Base-by-base conservation (phyloP, 2,888 invertebrate species). In the Campoplex capitator region DNA sequence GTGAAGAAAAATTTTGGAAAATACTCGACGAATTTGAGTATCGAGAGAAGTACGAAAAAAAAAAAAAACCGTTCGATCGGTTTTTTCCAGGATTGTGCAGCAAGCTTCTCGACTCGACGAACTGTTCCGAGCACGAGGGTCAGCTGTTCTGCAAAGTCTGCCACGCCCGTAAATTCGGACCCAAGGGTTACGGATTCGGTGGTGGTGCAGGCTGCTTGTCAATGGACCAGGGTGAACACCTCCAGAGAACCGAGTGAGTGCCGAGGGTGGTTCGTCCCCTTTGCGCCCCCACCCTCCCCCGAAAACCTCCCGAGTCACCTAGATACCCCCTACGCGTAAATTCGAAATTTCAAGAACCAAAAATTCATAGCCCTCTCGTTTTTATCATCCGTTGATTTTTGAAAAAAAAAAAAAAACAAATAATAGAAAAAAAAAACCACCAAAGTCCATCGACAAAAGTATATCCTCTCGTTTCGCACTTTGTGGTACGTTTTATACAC, bases 31-130 rank as follows among this genome's bases (percentile, higher is more conserved):
- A 48, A 51, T 11, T 35, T 35, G 42, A 83, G 38, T 45, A 54
- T 42, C 42, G 35, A 56, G 28, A 75, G 45, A 74, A 70, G 13
- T 9, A 3, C 48, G 79, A 73, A 74, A 85, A 71, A 23, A 23
- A 23, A 23, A 71, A 84, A 73, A 84, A 62, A 76, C 42, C 56
- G 45, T 38, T 82, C 18, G 73, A 79, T 45, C 70, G 62, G 32
- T 90, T 88, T 78, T 42, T 83, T 83, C 92, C 95, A 98, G 98
- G 98, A 95, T 96, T 99, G 96, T 99, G 99, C 97, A 97, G 97
- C 95, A 99, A 99, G 96, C 96, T 98, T 96, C 96, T 99, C 95
- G 99, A 99, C 96, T 99, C 99, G 93, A 99, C 99, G 96, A 99
- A 98, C 96, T 98, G 98, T 96, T 96, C 98, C 93, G 99, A 99